Evolutionary conservation across 1,140 invertebrate species (phyloP).

Genomic region (Manduca sexta): DNA sequence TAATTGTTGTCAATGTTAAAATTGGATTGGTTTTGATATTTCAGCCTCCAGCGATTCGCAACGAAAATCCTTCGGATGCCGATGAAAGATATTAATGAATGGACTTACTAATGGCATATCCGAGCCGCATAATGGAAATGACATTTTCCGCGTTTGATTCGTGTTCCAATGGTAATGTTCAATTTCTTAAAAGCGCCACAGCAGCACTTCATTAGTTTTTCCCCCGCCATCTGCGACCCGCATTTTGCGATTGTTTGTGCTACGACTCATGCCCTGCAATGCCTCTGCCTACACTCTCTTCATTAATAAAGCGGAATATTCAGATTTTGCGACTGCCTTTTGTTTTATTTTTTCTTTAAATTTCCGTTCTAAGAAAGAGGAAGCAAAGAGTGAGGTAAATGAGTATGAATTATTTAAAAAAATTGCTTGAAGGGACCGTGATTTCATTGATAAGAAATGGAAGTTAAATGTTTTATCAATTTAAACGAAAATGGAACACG

Average conservation of each 20-base stretch:
- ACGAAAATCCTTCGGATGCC: too few relatives aligned
- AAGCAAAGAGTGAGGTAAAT: too few relatives aligned
- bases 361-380: background rate
- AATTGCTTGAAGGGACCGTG: too few relatives aligned
- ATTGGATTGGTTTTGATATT: too few relatives aligned
- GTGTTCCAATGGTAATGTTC: conserved; percentile 36
- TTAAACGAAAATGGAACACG: too few relatives aligned
- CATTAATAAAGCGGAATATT: conserved; percentile 21
- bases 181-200: conserved; percentile 54
- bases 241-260: conserved; percentile 44
- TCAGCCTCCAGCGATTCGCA: too few relatives aligned
- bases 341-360: conserved; percentile 2
- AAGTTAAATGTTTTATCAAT: too few relatives aligned
- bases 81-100: too few relatives aligned
- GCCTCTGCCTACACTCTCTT: conserved; percentile 12
- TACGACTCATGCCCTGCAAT: conserved; percentile 11
- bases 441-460: too few relatives aligned
- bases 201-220: conserved; percentile 54
- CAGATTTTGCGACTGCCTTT: conserved; percentile 14
- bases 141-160: conserved; percentile 10
- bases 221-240: conserved; percentile 35
- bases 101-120: too few relatives aligned
- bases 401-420: too few relatives aligned
- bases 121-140: conserved; percentile 1
- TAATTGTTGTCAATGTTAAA: too few relatives aligned